Conservation (phyloP, 1,140 invertebrate genomes). For the Conus betulinus region DNA sequence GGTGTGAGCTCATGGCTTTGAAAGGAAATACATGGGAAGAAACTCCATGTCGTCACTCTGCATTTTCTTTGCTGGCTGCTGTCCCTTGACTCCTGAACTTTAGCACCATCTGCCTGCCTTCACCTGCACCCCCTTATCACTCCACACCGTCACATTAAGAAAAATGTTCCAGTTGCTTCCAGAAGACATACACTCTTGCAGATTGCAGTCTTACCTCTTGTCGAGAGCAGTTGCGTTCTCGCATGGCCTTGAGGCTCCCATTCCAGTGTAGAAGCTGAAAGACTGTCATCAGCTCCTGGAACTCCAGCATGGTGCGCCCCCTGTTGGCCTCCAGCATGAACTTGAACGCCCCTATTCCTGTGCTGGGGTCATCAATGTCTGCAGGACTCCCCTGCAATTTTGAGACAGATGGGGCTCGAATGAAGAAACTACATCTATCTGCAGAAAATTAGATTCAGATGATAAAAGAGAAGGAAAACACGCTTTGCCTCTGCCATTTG, state of each 20-base stretch:
- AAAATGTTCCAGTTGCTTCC: no score
- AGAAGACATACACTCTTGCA: no score
- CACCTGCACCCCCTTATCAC: no score
- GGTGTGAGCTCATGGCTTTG: no score
- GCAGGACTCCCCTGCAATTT: conserved; percentile 77
- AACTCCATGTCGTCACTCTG: no score
- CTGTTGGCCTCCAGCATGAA: conserved; percentile 96
- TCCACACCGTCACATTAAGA: no score
- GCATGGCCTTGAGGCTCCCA: conserved; percentile 91
- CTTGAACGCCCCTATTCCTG: conserved; percentile 93
- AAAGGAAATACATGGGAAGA: no score
- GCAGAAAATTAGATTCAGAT: background rate
- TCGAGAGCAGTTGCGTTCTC: conserved; percentile 93
- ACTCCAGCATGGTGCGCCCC: conserved; percentile 95
- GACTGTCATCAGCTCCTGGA: conserved; percentile 97
- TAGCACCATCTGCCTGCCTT: no score
- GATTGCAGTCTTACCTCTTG: conserved; percentile 86
- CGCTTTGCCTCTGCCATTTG: background rate
- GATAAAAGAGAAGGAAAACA: conserved; percentile 5
- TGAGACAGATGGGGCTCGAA: background rate
- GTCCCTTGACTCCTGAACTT: no score
- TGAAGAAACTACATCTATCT: background rate
- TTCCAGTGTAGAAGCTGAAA: conserved; percentile 98
- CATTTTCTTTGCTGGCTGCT: no score
- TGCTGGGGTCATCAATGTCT: conserved; percentile 81